Conservation (phyloP, 2,797 vertebrate genomes). For the Fundulus diaphanus region DNA sequence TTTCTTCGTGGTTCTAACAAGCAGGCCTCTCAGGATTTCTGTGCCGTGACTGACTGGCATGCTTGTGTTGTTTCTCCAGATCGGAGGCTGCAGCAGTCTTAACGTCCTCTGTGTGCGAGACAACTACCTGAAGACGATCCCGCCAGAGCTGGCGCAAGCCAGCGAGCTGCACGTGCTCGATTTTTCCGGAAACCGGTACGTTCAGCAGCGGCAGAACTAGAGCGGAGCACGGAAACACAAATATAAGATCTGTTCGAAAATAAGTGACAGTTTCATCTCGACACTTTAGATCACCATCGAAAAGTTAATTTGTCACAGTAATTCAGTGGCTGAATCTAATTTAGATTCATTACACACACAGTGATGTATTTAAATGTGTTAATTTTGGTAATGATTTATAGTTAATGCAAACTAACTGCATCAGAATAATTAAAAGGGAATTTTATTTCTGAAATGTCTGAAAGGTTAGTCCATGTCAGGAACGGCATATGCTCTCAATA, state of each 20-base stretch:
- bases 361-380: background rate
- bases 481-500: background rate
- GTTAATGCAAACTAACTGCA: background rate
- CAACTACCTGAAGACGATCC: slow-evolving; percentile 90
- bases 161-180: slow-evolving; percentile 95
- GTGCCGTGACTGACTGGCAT: background rate
- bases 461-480: no score
- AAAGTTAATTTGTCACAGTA: background rate
- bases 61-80: slow-evolving; percentile 76
- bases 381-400: background rate
- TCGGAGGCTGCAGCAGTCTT: slow-evolving; percentile 93
- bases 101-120: slow-evolving; percentile 95
- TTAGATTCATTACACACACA: background rate
- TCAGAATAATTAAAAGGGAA: background rate
- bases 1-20: background rate
- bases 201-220: background rate
- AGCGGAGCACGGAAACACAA: background rate
- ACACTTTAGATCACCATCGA: background rate
- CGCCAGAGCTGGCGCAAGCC: slow-evolving; percentile 93
- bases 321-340: background rate
- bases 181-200: slow-evolving; percentile 94
- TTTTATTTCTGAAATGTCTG: background rate
- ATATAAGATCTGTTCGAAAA: no score
- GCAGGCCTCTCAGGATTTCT: background rate
- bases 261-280: background rate